These are phyloP conservation scores for Mayetiola destructor DNA, from an alignment of 2,888 invertebrate genomes.

Conservation along the genomic window DNA sequence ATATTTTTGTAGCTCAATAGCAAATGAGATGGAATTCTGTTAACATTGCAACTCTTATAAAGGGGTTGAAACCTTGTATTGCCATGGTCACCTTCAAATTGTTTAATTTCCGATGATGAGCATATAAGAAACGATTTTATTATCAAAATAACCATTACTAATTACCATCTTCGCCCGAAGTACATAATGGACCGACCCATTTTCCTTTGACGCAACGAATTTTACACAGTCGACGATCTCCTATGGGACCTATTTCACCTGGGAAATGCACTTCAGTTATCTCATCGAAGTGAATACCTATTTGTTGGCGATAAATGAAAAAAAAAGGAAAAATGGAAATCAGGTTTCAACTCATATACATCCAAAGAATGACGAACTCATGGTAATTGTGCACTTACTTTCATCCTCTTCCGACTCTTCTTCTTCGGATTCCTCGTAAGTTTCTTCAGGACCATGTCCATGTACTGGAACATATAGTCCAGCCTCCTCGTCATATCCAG, in stretches of 20 bases:
- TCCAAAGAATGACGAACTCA: no score
- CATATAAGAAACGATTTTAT: neutral
- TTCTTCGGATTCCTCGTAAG: conserved; percentile 32
- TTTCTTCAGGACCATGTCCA: conserved; percentile 28
- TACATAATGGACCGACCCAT: conserved; percentile 73
- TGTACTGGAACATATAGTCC: conserved; percentile 28
- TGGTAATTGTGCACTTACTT: no score
- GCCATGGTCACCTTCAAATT: conserved; percentile 44
- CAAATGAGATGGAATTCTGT: conserved; percentile 52
- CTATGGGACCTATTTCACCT: conserved; percentile 59
- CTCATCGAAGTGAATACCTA: conserved; percentile 29
- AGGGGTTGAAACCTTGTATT: conserved; percentile 55
- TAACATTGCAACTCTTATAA: conserved; percentile 56
- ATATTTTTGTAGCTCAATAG: conserved; percentile 60
- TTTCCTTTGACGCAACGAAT: conserved; percentile 72
- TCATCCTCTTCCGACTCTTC: conserved; percentile 31
- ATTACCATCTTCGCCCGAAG: conserved; percentile 53
- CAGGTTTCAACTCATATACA: no score
- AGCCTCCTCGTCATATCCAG: conserved; percentile 28
- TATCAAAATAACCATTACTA: conserved; percentile 12
- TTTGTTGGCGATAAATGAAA: no score
- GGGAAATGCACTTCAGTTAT: conserved; percentile 44
- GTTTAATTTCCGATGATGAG: neutral
- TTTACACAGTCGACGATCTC: conserved; percentile 61
- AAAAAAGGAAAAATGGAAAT: no score